A percentile compares a stretch with the other conserved stretches of the same genome.
These are phyloP conservation scores for Nasonia oneida DNA, from an alignment of 2,888 invertebrate species.

Conservation along the genomic window DNA sequence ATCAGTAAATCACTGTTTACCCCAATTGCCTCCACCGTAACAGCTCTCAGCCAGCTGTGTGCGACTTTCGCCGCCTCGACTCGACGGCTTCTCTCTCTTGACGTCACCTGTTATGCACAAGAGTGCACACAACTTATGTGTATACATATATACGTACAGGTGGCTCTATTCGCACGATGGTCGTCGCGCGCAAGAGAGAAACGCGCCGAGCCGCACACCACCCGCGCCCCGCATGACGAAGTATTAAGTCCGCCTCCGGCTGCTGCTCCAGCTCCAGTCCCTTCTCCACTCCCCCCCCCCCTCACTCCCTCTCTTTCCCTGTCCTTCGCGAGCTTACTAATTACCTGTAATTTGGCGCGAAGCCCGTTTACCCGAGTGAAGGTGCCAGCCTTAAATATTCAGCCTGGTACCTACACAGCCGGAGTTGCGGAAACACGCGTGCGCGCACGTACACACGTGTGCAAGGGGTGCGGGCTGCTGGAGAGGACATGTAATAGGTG, in stretches of 20 bases:
- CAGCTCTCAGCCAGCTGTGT: not conserved
- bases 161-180: not conserved
- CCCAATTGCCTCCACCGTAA: conserved; percentile 19
- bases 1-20: conserved; percentile 59
- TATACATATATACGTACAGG: not conserved
- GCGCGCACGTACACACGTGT: not conserved
- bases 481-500: not conserved
- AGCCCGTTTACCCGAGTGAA: conserved; percentile 63
- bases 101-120: not conserved
- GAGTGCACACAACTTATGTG: not conserved
- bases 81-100: not conserved
- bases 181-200: not conserved
- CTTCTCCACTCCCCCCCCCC: not conserved
- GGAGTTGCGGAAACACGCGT: not conserved
- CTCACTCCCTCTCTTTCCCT: conserved; percentile 10
- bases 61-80: not conserved
- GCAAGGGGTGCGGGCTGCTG: not conserved
- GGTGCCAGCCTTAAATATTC: conserved; percentile 69
- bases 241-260: conserved; percentile 32
- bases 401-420: conserved; percentile 39
- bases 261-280: not conserved
- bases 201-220: not conserved
- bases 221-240: conserved; percentile 20
- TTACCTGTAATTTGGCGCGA: conserved; percentile 66
- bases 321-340: conserved; percentile 59